Conservation (phyloP, 2,888 invertebrate genomes). For the Cryptus viduatorius region DNA sequence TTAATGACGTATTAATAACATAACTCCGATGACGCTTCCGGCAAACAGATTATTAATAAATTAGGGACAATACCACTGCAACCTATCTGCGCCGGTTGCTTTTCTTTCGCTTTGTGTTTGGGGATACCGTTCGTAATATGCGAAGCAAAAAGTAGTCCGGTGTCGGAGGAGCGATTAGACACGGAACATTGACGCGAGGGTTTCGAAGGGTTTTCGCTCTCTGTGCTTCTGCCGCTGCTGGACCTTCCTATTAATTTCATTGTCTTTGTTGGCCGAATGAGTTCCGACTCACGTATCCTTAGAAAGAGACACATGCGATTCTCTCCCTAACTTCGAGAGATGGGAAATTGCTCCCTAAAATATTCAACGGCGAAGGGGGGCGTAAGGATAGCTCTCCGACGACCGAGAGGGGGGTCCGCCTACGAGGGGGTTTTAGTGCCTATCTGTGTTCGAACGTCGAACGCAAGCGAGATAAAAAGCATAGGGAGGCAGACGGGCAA, state of each 20-base stretch:
- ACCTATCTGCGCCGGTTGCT: constrained; percentile 1
- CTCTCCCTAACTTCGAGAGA: constrained; percentile 46
- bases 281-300: constrained; percentile 22
- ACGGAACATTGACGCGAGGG: constrained; percentile 50
- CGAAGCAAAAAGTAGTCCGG: constrained; percentile 33
- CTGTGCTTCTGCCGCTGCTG: constrained; percentile 9
- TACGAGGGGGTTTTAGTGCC: constrained; percentile 74
- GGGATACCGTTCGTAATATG: constrained; percentile 20
- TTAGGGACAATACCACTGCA: background rate
- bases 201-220: constrained; percentile 43
- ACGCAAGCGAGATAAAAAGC: constrained; percentile 27
- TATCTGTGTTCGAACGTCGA: constrained; percentile 77
- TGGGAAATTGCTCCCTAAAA: constrained; percentile 82
- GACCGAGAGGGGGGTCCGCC: constrained; percentile 13
- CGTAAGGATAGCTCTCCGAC: background rate
- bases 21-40: constrained; percentile 12
- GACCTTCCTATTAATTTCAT: constrained; percentile 78
- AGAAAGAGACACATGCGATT: constrained; percentile 30
- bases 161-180: constrained; percentile 55
- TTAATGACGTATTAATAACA: constrained; percentile 48
- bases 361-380: constrained; percentile 76
- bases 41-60: constrained; percentile 38
- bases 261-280: constrained; percentile 74
- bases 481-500: constrained; percentile 21
- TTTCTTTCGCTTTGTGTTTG: background rate